phyloP scores from a whole-genome alignment of 2,888 invertebrate genomes.

The Pasiphila rectangulata region DNA sequence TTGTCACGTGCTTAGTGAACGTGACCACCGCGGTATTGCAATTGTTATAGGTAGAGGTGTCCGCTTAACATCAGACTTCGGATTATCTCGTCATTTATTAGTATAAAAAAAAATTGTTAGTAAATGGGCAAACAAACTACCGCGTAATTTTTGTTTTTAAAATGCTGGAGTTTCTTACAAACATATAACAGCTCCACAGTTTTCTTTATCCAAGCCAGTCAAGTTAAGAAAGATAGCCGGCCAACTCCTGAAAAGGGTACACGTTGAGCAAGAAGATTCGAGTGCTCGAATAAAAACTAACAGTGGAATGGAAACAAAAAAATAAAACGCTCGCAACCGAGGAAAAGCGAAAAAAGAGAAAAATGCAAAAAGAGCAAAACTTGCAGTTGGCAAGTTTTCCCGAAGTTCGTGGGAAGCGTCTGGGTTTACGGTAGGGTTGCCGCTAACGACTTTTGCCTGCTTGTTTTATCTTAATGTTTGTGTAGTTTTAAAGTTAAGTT shows the following conservation, averaged over 20 bases:
- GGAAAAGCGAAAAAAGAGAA: slow-evolving; percentile 40
- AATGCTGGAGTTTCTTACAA: no score
- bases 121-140: no score
- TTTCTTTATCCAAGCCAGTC: slow-evolving; percentile 54
- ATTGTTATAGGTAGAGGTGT: no score
- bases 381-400: slow-evolving; percentile 74
- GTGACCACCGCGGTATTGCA: no score
- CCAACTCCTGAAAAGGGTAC: slow-evolving; percentile 79
- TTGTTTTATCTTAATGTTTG: slow-evolving; percentile 47
- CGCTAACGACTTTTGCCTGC: slow-evolving; percentile 50
- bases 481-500: slow-evolving; percentile 36
- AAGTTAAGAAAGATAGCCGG: slow-evolving; percentile 77
- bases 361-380: slow-evolving; percentile 75
- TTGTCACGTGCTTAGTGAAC: no score
- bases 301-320: slow-evolving; percentile 39
- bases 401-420: slow-evolving; percentile 52
- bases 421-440: slow-evolving; percentile 52
- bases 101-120: no score
- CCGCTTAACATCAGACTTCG: no score
- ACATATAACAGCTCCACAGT: slow-evolving; percentile 45
- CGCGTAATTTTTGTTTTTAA: no score
- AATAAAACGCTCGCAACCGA: slow-evolving; percentile 44
- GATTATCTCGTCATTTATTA: no score
- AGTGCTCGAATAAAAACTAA: slow-evolving; percentile 53
- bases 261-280: slow-evolving; percentile 74